A percentile compares a stretch with the other conserved stretches of the same genome.
Conservation (phyloP, 2,888 invertebrate species). For the Gonocerus acuteangulatus region DNA sequence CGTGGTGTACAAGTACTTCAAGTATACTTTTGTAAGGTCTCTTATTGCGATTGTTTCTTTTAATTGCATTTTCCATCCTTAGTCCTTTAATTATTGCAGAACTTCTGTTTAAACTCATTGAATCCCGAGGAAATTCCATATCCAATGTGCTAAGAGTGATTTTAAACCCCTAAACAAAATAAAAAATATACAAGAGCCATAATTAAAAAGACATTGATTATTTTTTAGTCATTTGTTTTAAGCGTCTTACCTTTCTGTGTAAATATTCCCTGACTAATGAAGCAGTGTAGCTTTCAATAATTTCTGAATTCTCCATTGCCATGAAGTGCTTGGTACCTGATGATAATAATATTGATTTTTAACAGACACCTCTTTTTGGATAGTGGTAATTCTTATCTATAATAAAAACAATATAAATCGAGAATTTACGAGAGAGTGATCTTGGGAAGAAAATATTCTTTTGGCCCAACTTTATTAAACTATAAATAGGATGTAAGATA, state of each 20-base stretch:
- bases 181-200: not conserved
- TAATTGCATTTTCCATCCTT: slow-evolving; percentile 15
- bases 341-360: slow-evolving; percentile 2
- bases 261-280: slow-evolving; percentile 31
- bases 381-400: too few relatives aligned
- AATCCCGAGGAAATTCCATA: slow-evolving; percentile 19
- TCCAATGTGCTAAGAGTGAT: slow-evolving; percentile 23
- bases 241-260: slow-evolving; percentile 28
- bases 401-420: too few relatives aligned
- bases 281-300: not conserved
- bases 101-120: slow-evolving; percentile 22
- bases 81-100: slow-evolving; percentile 18
- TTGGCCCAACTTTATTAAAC: too few relatives aligned
- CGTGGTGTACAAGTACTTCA: slow-evolving; percentile 4
- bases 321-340: slow-evolving; percentile 1
- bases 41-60: slow-evolving; percentile 16
- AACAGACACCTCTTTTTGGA: not conserved
- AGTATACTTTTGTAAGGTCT: slow-evolving; percentile 19
- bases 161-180: slow-evolving; percentile 27
- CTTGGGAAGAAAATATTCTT: too few relatives aligned
- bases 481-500: not conserved
- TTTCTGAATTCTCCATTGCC: not conserved
- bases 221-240: not conserved
- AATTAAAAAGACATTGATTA: not conserved
- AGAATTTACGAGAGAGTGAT: too few relatives aligned